Evolutionary conservation across 2,888 invertebrate genomes (phyloP).

Genomic region (Hyposoter didymator): DNA sequence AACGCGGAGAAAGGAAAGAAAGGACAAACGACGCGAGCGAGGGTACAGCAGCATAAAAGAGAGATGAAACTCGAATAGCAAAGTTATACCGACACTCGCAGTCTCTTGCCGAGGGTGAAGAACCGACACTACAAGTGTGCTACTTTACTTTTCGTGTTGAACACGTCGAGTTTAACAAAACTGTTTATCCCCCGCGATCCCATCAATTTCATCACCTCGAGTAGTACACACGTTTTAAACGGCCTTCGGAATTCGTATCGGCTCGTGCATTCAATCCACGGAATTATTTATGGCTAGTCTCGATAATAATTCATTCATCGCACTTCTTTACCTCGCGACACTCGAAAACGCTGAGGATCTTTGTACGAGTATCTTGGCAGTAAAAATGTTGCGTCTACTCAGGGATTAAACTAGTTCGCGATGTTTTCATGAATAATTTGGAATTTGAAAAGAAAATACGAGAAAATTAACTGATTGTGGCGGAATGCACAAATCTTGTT

Average conservation of each 20-base stretch:
- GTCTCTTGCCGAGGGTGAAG: conserved; percentile 47
- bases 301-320: background rate
- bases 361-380: background rate
- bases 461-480: too few relatives aligned
- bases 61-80: conserved; percentile 54
- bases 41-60: conserved; percentile 4
- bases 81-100: conserved; percentile 42
- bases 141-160: conserved; percentile 53
- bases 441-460: too few relatives aligned
- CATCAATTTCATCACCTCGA: conserved; percentile 14
- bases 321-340: background rate
- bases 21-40: background rate
- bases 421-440: background rate
- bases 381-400: background rate
- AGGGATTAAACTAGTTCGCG: background rate
- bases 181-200: conserved; percentile 63
- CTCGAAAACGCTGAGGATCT: background rate
- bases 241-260: background rate
- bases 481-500: too few relatives aligned
- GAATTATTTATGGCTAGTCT: background rate
- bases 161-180: conserved; percentile 57
- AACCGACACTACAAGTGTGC: conserved; percentile 37
- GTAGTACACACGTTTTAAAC: background rate
- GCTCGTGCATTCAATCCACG: background rate
- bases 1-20: background rate